phyloP scores from a whole-genome alignment of 2,888 invertebrate species.

The Conus canariensis region DNA sequence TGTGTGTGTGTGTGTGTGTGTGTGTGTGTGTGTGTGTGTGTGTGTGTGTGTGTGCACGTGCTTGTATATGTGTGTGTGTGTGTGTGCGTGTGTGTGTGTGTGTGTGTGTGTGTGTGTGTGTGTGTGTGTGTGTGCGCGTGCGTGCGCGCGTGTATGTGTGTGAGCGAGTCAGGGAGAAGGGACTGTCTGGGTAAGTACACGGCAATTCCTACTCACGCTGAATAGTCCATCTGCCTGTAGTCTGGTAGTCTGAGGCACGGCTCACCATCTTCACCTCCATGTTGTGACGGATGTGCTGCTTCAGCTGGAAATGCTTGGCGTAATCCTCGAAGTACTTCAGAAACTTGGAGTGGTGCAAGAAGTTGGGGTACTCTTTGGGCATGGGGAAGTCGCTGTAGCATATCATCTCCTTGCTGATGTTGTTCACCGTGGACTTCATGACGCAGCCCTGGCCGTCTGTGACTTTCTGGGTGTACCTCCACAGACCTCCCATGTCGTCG shows the following conservation, averaged over 20 bases:
- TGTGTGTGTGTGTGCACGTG: neutral
- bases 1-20: neutral
- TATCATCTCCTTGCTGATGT: slow-evolving; percentile 75
- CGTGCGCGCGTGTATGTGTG: neutral
- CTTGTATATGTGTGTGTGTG: neutral
- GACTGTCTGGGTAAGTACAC: neutral
- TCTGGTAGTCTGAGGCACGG: slow-evolving; percentile 62
- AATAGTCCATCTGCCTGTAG: slow-evolving; percentile 73
- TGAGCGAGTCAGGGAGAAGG: neutral
- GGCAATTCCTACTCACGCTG: slow-evolving; percentile 34
- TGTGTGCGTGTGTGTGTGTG: neutral
- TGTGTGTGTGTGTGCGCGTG: neutral
- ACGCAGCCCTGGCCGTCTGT: slow-evolving; percentile 65
- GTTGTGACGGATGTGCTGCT: slow-evolving; percentile 68
- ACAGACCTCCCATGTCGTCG: slow-evolving; percentile 72
- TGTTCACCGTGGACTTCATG: slow-evolving; percentile 72
- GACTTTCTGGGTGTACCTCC: slow-evolving; percentile 65
- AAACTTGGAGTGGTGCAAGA: slow-evolving; percentile 75
- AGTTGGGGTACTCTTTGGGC: slow-evolving; percentile 73
- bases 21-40: slow-evolving; percentile 1
- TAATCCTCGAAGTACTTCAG: slow-evolving; percentile 68
- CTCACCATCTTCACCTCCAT: slow-evolving; percentile 61
- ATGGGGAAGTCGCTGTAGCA: slow-evolving; percentile 77
- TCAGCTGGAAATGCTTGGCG: slow-evolving; percentile 64
- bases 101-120: neutral